Base-by-base conservation (phyloP, 1,140 invertebrate species). In the Thaumatotibia leucotreta region DNA sequence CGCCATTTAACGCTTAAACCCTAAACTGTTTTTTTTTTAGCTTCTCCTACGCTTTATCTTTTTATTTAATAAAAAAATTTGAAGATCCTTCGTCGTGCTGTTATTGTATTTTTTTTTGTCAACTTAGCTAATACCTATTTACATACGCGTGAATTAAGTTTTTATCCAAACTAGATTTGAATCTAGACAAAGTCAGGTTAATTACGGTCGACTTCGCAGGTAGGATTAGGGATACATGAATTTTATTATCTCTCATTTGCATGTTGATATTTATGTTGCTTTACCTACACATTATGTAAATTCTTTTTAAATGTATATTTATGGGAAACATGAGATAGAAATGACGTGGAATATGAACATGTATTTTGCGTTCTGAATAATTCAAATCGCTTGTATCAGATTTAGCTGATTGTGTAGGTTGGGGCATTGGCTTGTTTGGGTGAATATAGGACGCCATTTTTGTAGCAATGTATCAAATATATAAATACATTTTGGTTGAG, bases 301-400 rank as follows among this genome's bases (percentile, higher is more conserved):
- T 58, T 58, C 52, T 27, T 58, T 45, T 58, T 29, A 58, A 52
- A 58, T 58, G 23, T 58, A 31, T 58, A 58, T 58, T 58, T 58
- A 58, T 58, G 52, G 52, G 52, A 58, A 29, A 58, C 52, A 58
- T 58, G 52, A 58, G 52, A 58, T 14, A 58, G 23, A 29, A 58
- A 58, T 58, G 52, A 31, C 52, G 52, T 31, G 23, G 29, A 31
- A 58, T 27, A 58, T 17, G 24, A 29, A 58, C 52, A n/a, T 8
- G 24, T 58, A 31, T 58, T 58, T 58, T 58, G n/a, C 23, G 52
- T 58, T 17, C 52, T 58, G 52, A 58, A 58, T 58, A 29, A 58
- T 58, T 58, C 52, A 58, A 58, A 58, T 27, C 10, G 11, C 29
- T 58, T 10, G 8, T 24, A 58, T 31, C 1, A 27, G 52, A 29